phyloP scores from a whole-genome alignment of 2,113 vertebrate genomes.

The Gambusia affinis region DNA sequence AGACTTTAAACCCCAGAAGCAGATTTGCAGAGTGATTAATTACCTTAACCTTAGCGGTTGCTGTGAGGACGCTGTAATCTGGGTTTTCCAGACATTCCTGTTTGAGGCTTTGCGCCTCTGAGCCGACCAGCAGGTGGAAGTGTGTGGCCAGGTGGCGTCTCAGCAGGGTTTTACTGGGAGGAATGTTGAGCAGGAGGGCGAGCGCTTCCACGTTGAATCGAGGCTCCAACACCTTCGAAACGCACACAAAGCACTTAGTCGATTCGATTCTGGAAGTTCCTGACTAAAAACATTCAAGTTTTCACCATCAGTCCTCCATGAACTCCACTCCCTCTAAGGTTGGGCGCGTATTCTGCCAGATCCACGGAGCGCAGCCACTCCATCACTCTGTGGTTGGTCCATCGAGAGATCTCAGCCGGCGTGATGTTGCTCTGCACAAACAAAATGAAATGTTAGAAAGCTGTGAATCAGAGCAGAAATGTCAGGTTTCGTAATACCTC shows the following conservation, averaged over 20 bases:
- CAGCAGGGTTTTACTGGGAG: conserved; percentile 93
- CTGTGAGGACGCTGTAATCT: conserved; percentile 89
- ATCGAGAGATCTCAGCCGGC: conserved; percentile 90
- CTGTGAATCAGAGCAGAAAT: neutral
- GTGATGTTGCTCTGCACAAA: conserved; percentile 84
- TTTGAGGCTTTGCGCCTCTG: conserved; percentile 90
- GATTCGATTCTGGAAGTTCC: neutral
- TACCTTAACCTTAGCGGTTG: conserved; percentile 97
- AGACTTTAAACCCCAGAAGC: no score
- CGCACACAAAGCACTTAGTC: neutral
- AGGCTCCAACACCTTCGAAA: conserved; percentile 91
- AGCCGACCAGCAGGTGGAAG: conserved; percentile 93
- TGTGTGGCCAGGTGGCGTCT: conserved; percentile 94
- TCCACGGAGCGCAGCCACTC: conserved; percentile 97
- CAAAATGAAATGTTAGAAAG: neutral
- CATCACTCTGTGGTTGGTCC: conserved; percentile 99
- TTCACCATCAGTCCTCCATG: conserved; percentile 97
- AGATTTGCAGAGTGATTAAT: neutral
- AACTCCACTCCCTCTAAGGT: conserved; percentile 94
- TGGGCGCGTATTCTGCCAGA: conserved; percentile 95
- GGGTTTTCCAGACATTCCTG: conserved; percentile 91
- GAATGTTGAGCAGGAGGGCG: conserved; percentile 95
- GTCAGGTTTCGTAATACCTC: conserved; percentile 78
- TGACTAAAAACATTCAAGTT: neutral
- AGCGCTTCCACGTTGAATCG: conserved; percentile 97